These are phyloP conservation scores for Nipponia nippon DNA, from an alignment of 2,113 vertebrate species.

Conservation along the genomic window DNA sequence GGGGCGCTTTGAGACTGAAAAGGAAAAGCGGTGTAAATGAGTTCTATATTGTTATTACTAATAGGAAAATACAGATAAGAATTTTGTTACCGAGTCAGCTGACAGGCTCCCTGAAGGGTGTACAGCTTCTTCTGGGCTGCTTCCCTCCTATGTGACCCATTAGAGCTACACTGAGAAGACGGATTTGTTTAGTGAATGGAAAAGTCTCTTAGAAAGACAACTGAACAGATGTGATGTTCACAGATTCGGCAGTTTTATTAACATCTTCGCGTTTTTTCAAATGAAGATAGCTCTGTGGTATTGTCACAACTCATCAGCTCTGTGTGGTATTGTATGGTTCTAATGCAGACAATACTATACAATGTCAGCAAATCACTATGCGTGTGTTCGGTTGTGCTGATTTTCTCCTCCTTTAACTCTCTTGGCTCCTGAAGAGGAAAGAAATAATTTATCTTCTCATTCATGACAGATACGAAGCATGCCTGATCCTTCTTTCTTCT, in stretches of 20 bases:
- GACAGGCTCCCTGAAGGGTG: neutral
- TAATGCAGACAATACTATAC: neutral
- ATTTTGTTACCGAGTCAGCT: neutral
- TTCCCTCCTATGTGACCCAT: neutral
- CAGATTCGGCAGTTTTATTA: neutral
- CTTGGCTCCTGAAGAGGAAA: neutral
- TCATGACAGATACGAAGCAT: neutral
- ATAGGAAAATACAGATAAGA: neutral
- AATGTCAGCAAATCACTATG: neutral
- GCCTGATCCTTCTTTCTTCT: neutral
- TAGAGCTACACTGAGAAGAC: neutral
- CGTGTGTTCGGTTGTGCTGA: neutral
- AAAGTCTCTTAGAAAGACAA: neutral
- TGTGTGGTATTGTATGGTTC: neutral
- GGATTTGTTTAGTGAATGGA: neutral
- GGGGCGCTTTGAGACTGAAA: neutral
- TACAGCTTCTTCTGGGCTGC: neutral
- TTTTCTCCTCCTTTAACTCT: neutral
- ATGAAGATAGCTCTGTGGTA: neutral
- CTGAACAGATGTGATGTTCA: neutral
- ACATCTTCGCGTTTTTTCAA: neutral
- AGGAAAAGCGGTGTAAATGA: neutral
- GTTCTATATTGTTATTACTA: neutral
- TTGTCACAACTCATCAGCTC: neutral
- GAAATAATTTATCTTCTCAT: neutral